Conservation (phyloP, 2,113 vertebrate genomes). For the Zosterops lateralis region DNA sequence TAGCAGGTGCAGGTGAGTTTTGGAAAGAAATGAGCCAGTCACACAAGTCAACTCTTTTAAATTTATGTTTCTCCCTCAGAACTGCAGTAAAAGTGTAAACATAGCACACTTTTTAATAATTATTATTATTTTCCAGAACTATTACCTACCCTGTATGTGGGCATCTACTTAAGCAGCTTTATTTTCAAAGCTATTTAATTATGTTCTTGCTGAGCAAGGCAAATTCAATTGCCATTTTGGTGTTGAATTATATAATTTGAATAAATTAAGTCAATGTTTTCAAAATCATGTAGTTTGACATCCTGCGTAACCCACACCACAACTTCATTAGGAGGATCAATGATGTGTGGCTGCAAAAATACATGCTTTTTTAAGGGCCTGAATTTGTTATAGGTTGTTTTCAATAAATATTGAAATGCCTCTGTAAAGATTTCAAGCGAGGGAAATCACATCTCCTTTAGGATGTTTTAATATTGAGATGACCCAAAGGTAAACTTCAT, state of each 20-base stretch:
- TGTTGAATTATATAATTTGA: background rate
- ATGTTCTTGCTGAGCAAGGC: background rate
- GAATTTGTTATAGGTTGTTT: background rate
- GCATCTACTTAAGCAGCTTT: background rate
- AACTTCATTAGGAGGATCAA: background rate
- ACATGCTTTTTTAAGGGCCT: background rate
- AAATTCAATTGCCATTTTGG: background rate
- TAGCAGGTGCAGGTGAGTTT: background rate
- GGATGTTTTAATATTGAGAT: background rate
- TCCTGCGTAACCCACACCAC: background rate
- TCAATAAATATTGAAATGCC: background rate
- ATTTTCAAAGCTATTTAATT: background rate
- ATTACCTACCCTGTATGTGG: background rate
- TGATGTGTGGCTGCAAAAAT: background rate
- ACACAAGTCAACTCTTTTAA: background rate
- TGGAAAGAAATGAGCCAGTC: background rate
- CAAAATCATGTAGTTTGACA: background rate
- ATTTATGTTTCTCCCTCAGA: background rate
- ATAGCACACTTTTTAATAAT: background rate
- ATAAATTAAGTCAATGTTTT: background rate
- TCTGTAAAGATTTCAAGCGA: background rate
- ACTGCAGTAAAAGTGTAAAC: background rate
- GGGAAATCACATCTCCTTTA: background rate
- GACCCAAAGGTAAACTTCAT: background rate
- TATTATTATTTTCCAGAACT: background rate